These are phyloP conservation scores for Scytalopus superciliaris DNA, from an alignment of 2,113 vertebrate species.

Conservation along the genomic window DNA sequence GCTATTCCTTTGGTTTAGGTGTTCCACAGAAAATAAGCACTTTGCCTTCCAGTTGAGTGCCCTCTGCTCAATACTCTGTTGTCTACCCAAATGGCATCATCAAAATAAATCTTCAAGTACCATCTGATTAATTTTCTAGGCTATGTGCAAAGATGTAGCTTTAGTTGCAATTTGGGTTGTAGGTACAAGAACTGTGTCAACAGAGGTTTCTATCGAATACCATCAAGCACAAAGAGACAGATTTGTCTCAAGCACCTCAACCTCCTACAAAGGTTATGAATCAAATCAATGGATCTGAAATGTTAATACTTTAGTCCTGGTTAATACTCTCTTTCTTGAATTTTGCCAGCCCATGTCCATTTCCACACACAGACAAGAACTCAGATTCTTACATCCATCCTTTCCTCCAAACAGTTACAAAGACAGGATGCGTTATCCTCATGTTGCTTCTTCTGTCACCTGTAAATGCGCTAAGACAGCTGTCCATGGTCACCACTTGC, in stretches of 20 bases:
- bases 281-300: background rate
- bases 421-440: background rate
- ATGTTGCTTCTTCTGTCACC: background rate
- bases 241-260: background rate
- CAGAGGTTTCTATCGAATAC: background rate
- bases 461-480: background rate
- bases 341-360: background rate
- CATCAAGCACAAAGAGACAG: background rate
- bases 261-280: background rate
- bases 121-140: background rate
- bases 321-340: background rate
- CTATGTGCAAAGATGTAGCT: background rate
- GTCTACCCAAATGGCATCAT: background rate
- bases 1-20: background rate
- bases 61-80: background rate
- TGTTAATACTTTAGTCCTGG: background rate
- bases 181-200: background rate
- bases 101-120: background rate
- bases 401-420: background rate
- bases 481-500: background rate
- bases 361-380: background rate
- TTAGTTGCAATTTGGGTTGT: background rate
- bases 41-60: background rate
- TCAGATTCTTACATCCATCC: background rate
- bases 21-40: background rate